These are phyloP conservation scores for Alviniconcha marisindica DNA, from an alignment of 1,140 invertebrate species.

Conservation along the genomic window DNA sequence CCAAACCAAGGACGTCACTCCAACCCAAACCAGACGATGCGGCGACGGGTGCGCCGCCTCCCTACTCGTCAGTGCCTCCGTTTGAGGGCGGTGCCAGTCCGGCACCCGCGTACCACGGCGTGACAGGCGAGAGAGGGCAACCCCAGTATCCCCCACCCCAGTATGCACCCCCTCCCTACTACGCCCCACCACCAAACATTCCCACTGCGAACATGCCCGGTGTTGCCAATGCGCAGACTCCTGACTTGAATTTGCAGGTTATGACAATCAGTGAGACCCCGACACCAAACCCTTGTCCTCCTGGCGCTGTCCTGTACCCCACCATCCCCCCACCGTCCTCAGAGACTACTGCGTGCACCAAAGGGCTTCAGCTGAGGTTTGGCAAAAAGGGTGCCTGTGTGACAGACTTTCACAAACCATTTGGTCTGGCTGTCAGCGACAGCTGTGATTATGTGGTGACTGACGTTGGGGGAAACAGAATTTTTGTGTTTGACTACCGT, in stretches of 20 bases:
- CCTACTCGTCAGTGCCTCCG: background rate
- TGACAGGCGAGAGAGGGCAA: background rate
- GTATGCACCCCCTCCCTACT: background rate
- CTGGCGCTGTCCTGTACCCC: slow-evolving; percentile 26
- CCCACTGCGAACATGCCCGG: background rate
- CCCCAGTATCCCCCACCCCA: background rate
- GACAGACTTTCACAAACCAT: slow-evolving; percentile 65
- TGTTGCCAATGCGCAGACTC: background rate
- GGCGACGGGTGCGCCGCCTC: background rate
- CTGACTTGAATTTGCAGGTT: slow-evolving; percentile 16
- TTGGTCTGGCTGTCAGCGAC: slow-evolving; percentile 61
- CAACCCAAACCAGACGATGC: slow-evolving; percentile 32
- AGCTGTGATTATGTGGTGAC: slow-evolving; percentile 66
- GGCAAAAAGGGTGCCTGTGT: slow-evolving; percentile 64
- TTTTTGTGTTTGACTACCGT: slow-evolving; percentile 63
- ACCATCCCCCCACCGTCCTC: slow-evolving; percentile 23
- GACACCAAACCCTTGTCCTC: background rate
- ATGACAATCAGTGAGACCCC: background rate
- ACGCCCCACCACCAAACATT: slow-evolving; percentile 29
- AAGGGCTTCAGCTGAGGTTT: slow-evolving; percentile 60
- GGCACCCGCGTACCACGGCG: background rate
- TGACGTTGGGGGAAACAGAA: slow-evolving; percentile 58
- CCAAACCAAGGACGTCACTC: slow-evolving; percentile 45
- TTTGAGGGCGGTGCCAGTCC: background rate
- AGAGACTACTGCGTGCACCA: slow-evolving; percentile 41